Evolutionary conservation across 2,113 vertebrate species (phyloP), one percentile per base, ranked within the genome.

Genomic region (Siniperca knerii): DNA sequence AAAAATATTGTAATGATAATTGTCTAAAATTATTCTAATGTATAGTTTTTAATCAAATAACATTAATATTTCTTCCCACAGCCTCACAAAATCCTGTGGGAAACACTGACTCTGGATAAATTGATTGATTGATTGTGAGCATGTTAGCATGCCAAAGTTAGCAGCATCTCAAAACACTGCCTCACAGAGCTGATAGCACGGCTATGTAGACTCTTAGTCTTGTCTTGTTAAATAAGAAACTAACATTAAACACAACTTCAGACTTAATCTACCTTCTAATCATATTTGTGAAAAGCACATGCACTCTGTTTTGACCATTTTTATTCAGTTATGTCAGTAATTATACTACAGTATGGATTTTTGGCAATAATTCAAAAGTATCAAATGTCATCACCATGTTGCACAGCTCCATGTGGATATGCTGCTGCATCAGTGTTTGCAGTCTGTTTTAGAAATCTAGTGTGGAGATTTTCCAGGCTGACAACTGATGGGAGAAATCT

Each of bases 391-490:
- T 21, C 42, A 16, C 7, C 8, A 8, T 29, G 50, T 7, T 58
- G 21, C 72, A 37, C 18, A n/a, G 40, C 40, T 84, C 68, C 18
- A 8, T 70, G 44, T 71, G 40, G 55, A 73, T 60, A 48, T 13
- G 6, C 2, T 46, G 9, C 64, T 60, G 64, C 46, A 40, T n/a
- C 64, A 48, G 40, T 8, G 61, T 78, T 21, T 46, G n/a, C 37
- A 52, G 61, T 48, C 65, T 37, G n/a, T 79, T 52, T 40, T 61
- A 46, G 25, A 83, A 75, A 85, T 74, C 57, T 40, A 35, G 64
- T 64, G 40, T 77, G 40, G 50, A 64, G 57, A 77, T 82, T 82
- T 86, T 88, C 23, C 72, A 35, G 60, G 21, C 77, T 75, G 70
- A 80, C 60, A 82, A 46, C 9, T 77, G 48, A 75, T 57, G 61